phyloP scores from a whole-genome alignment of 2,797 vertebrate species.

The Syngnathus acus region DNA sequence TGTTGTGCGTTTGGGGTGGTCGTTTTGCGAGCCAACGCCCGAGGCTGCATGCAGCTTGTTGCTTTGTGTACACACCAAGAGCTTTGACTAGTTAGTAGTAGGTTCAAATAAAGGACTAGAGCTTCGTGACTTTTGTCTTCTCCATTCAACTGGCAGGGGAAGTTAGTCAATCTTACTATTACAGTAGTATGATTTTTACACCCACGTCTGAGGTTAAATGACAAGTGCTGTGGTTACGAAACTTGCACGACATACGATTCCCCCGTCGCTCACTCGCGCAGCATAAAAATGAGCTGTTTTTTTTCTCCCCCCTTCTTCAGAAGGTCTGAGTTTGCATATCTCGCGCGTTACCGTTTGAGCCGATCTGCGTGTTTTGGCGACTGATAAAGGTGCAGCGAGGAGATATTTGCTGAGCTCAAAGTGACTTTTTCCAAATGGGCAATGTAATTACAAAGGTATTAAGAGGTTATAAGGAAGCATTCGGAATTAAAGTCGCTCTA shows the following conservation, averaged over 20 bases:
- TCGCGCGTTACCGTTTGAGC: constrained; percentile 47
- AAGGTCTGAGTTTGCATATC: constrained; percentile 44
- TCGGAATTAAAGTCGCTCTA: constrained; percentile 18
- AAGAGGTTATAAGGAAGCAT: background rate
- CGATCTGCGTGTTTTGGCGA: constrained; percentile 32
- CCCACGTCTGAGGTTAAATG: constrained; percentile 41
- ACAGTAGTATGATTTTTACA: too few species aligned
- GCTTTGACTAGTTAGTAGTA: background rate
- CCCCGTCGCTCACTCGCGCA: constrained; percentile 29
- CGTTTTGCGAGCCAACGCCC: constrained; percentile 3
- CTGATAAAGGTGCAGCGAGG: constrained; percentile 40
- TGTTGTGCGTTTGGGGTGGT: constrained; percentile 16
- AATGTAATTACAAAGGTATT: background rate
- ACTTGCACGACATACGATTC: constrained; percentile 60
- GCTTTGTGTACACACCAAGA: constrained; percentile 1
- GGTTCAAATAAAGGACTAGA: constrained; percentile 1
- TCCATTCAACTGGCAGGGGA: constrained; percentile 24
- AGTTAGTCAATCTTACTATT: background rate
- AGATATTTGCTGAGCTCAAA: constrained; percentile 22
- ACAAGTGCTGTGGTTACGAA: constrained; percentile 53
- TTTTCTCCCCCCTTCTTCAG: constrained; percentile 29
- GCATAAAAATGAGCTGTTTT: background rate
- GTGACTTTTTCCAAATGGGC: too few species aligned
- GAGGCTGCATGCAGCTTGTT: background rate
- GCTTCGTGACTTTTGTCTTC: constrained; percentile 12